A percentile compares a stretch with the other conserved stretches of the same genome.
phyloP scores from a whole-genome alignment of 2,888 invertebrate species.

The Drosophila kambysellisi region DNA sequence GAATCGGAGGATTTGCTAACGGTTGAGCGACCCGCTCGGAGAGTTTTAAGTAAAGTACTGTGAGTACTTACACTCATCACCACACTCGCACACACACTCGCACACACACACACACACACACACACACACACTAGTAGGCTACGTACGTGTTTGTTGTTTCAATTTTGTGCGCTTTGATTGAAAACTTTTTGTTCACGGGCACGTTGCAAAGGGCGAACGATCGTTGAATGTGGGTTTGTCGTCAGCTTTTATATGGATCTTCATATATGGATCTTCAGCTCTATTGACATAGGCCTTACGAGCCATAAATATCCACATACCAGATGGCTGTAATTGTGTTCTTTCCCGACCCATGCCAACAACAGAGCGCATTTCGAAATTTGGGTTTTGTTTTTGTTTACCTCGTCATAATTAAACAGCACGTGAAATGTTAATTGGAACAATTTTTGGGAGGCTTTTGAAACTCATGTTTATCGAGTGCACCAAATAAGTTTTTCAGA shows the following conservation, averaged over 20 bases:
- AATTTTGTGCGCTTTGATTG: conserved; percentile 54
- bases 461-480: background rate
- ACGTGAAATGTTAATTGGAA: conserved; percentile 22
- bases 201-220: conserved; percentile 57
- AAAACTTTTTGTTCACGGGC: conserved; percentile 42
- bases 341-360: conserved; percentile 48
- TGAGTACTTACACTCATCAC: conserved; percentile 21
- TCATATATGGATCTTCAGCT: conserved; percentile 16
- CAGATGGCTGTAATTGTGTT: conserved; percentile 21
- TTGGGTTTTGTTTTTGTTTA: conserved; percentile 46
- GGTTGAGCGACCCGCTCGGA: conserved; percentile 33
- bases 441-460: background rate
- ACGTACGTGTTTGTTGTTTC: conserved; percentile 62
- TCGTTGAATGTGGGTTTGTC: conserved; percentile 28
- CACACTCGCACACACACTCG: conserved; percentile 13
- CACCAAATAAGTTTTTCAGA: too few species aligned
- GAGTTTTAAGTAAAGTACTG: conserved; percentile 16
- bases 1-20: conserved; percentile 52
- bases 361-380: conserved; percentile 11
- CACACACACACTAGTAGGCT: background rate
- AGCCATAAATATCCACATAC: conserved; percentile 21
- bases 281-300: conserved; percentile 14
- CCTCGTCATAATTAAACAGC: background rate
- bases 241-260: conserved; percentile 55
- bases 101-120: conserved; percentile 3